Percentiles rank a stretch among this genome's conserved stretches.
Evolutionary conservation across 1,140 invertebrate genomes (phyloP).

Genomic region (Maniola jurtina): DNA sequence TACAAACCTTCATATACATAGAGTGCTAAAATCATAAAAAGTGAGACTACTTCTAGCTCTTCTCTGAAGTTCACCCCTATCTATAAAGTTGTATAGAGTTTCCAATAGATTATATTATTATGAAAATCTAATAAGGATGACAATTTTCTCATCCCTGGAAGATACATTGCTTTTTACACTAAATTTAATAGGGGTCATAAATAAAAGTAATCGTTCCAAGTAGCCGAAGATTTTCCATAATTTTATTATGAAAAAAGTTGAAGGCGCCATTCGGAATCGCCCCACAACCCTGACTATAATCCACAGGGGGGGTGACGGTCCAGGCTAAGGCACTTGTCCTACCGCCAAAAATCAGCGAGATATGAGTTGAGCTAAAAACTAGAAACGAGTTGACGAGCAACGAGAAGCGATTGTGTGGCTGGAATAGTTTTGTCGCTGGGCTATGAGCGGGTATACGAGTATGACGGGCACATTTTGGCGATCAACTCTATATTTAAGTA

Average conservation of each 20-base stretch:
- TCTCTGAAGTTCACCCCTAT: constrained; percentile 28
- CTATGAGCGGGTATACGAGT: too few relatives aligned
- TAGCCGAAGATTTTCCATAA: constrained; percentile 64
- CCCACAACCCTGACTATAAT: constrained; percentile 45
- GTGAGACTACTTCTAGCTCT: constrained; percentile 20
- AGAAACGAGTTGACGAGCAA: too few relatives aligned
- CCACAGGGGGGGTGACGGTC: constrained; percentile 35
- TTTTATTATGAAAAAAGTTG: constrained; percentile 70
- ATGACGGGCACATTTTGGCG: too few relatives aligned
- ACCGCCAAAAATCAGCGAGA: too few relatives aligned
- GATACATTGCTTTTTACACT: constrained; percentile 55
- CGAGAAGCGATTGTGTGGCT: too few relatives aligned
- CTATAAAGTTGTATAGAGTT: constrained; percentile 40
- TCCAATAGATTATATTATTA: constrained; percentile 41
- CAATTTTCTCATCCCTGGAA: constrained; percentile 49
- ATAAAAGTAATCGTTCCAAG: constrained; percentile 70
- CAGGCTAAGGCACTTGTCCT: neutral
- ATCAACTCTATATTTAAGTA: too few relatives aligned
- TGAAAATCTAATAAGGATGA: constrained; percentile 56
- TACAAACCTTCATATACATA: too few relatives aligned
- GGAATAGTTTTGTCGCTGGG: too few relatives aligned
- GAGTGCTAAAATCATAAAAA: too few relatives aligned
- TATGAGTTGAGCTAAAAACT: too few relatives aligned
- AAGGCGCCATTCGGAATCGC: constrained; percentile 42
- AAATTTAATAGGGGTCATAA: constrained; percentile 69